Evolutionary conservation across 2,888 invertebrate species (phyloP).

Genomic region (Lathronympha strigana): DNA sequence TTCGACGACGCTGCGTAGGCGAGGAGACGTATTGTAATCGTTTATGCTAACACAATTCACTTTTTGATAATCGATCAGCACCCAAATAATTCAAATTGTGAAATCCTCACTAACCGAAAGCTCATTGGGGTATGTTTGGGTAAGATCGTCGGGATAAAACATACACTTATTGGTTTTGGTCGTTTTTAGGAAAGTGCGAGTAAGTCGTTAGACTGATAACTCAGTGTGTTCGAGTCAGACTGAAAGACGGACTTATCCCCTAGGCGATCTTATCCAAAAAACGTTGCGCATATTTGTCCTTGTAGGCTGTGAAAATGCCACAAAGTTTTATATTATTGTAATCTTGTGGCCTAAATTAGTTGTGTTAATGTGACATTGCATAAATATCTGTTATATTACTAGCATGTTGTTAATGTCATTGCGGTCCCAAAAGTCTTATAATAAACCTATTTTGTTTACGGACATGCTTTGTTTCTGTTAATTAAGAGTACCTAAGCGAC

Average conservation of each 20-base stretch:
- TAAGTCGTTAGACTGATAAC: neutral
- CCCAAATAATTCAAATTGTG: neutral
- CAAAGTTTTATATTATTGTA: slow-evolving; percentile 32
- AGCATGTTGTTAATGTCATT: slow-evolving; percentile 29
- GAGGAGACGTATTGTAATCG: too few species aligned
- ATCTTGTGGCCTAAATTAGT: slow-evolving; percentile 35
- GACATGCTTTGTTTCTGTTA: neutral
- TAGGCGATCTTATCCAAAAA: slow-evolving; percentile 2
- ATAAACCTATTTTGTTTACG: slow-evolving; percentile 32
- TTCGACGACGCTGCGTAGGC: too few species aligned
- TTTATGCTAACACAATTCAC: too few species aligned
- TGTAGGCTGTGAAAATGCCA: slow-evolving; percentile 36
- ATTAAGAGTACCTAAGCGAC: neutral
- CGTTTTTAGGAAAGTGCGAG: neutral
- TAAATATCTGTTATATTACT: slow-evolving; percentile 28
- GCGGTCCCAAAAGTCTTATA: slow-evolving; percentile 21
- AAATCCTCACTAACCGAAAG: slow-evolving; percentile 1
- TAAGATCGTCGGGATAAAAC: neutral
- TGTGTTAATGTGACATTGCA: slow-evolving; percentile 31
- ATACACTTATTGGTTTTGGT: neutral
- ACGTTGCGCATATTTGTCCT: slow-evolving; percentile 10
- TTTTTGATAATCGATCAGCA: too few species aligned
- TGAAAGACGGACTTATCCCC: neutral
- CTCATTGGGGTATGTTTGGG: slow-evolving; percentile 1
- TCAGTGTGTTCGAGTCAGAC: neutral